Evolutionary conservation across 1,140 invertebrate genomes (phyloP).

Genomic region (Eriocheir sinensis): DNA sequence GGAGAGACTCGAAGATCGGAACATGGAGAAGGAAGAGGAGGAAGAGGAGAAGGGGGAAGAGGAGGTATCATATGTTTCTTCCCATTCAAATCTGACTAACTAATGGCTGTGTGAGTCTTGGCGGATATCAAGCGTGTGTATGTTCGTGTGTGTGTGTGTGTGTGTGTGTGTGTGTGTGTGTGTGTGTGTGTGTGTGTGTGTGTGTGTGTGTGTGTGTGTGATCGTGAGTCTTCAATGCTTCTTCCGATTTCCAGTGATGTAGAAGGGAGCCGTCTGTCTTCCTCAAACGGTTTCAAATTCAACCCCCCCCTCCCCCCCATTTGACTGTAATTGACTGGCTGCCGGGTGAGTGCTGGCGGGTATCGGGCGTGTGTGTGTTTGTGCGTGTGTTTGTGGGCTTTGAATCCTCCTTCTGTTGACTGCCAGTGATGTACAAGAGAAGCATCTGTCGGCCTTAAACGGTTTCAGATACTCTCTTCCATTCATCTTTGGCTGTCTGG

Average conservation of each 20-base stretch:
- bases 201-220: constrained; percentile 37
- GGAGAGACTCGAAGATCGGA: too few species aligned
- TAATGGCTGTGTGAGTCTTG: neutral
- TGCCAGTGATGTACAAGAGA: neutral
- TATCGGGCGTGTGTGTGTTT: too few species aligned
- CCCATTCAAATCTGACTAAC: neutral
- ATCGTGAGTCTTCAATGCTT: too few species aligned
- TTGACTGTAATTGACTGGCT: neutral
- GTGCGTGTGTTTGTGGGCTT: too few species aligned
- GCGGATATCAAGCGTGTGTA: neutral
- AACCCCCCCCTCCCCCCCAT: too few species aligned
- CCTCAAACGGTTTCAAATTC: too few species aligned
- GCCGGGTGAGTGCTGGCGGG: too few species aligned
- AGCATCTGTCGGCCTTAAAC: neutral
- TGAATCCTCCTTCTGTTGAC: neutral
- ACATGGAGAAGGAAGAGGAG: too few species aligned
- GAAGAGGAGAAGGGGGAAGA: too few species aligned
- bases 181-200: neutral
- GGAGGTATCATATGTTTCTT: neutral
- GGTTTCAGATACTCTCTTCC: neutral
- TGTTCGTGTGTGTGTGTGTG: too few species aligned
- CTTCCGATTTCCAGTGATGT: neutral
- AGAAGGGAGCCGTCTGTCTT: too few species aligned
- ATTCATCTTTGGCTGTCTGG: neutral
- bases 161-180: too few species aligned